Conservation (phyloP, 2,888 invertebrate genomes). For the Ectobius pallidus region DNA sequence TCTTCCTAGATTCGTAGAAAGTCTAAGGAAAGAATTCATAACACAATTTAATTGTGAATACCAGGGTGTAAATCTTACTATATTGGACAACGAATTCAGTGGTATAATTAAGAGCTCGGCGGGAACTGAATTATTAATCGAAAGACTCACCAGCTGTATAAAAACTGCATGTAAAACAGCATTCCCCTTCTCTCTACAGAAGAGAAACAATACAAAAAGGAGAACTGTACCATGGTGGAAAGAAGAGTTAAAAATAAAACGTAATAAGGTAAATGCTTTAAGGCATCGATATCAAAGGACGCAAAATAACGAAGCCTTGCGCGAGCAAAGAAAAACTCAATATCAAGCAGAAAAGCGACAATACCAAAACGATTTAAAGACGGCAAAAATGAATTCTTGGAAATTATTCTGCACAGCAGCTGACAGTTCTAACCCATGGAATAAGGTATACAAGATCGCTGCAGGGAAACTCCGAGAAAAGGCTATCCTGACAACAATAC, state of each 20-base stretch:
- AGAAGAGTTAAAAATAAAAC: not conserved
- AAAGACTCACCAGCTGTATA: no score
- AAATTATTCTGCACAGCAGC: no score
- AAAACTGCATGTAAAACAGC: not conserved
- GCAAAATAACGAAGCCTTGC: not conserved
- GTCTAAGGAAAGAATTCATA: no score
- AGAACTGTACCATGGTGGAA: not conserved
- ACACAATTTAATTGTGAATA: not conserved
- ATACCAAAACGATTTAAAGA: not conserved
- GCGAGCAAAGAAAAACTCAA: no score
- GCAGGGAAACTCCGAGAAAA: no score
- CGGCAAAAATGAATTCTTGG: not conserved
- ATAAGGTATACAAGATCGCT: no score
- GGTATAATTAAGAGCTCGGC: not conserved
- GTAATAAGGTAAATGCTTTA: not conserved
- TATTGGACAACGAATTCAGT: not conserved
- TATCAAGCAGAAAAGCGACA: no score
- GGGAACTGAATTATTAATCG: not conserved
- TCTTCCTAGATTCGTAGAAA: no score
- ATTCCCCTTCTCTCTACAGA: not conserved
- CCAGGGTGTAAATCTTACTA: not conserved
- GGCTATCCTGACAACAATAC: no score
- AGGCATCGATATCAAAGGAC: no score
- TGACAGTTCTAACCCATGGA: no score
- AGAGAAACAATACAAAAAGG: not conserved